Base-by-base conservation (phyloP, 2,888 invertebrate species). In the Dryadula phaetusa region DNA sequence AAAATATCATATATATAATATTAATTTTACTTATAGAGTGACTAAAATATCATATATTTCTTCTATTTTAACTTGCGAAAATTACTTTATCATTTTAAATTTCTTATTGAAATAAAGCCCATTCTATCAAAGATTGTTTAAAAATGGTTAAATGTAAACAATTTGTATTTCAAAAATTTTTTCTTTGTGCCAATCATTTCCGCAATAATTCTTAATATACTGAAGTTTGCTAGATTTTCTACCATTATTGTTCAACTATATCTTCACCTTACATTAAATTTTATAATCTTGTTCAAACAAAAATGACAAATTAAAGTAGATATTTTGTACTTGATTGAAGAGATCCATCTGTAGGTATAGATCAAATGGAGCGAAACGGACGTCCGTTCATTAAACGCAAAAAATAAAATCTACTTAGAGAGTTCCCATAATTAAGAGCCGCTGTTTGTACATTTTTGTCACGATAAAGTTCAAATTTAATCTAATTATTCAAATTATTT, bases 141-240 rank as follows among this genome's bases (percentile, higher is more conserved):
- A 18, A 44, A 3, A n/a, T 46, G 53, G 44, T 37, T 4, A n/a
- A 10, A 47, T 20, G 52, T 64, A 64, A 60, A 67, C 44, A 52
- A 25, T 64, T 18, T 37, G 34, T 37, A 64, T 60, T 52, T 60
- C 52, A 37, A 46, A 67, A 46, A 60, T 18, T 14, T 42, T 3
- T 18, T 34, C 47, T 61, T 49, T 44, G 16, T 49, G 32, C 22
- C 46, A 8, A 28, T 40, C n/a, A 34, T 56, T 64, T 56, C 47
- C 20, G 46, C 46, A 5, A 20, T 52, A 49, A 34, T 20, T 37
- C 20, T 54, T 34, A 37, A 22, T 22, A 14, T 46, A 12, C 4
- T 22, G 22, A 12, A 46, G 22, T 46, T 12, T 22, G 20, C 3
- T 20, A 16, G 3, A 10, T 3, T 22, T 46, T 22, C 0, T 3